Base-by-base conservation (phyloP, 2,797 vertebrate species). In the Ptychadena robeensis region DNA sequence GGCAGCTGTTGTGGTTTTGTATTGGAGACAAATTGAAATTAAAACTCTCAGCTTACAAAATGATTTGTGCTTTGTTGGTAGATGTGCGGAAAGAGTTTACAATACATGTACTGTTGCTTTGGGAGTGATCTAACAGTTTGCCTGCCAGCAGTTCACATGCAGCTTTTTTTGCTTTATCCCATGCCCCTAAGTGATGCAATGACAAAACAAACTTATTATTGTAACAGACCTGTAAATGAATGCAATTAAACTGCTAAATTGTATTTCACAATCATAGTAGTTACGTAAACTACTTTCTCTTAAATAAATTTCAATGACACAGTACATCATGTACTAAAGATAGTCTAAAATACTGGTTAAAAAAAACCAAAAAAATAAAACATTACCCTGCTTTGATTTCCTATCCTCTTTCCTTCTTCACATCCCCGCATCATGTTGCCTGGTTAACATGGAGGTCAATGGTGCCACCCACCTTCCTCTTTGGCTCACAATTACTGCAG, bases 1-100 rank as follows among this genome's bases (percentile, higher is more conserved):
- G 77, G 35, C 70, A 37, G 82, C 18, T 85, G 78, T 85, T 85
- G 83, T 80, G 83, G 83, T 85, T 85, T 80, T 80, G 71, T 80
- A 69, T 80, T 57, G 65, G 72, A 85, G 83, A 85, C 66, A 85
- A 85, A 85, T 85, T 85, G 78, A 85, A 85, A 85, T 85, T 85
- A 80, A 76, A 85, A 85, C 72, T 85, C 83, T 85, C 78, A 76
- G 37, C 27, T 85, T 85, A 85, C 83, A 85, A 75, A 64, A 85
- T 85, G 83, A 70, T 85, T 81, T 76, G 72, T 84, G 77, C 77
- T 80, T 73, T 80, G 63, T 80, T 84, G 82, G 71, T 80, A 76
- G 66, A 75, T 80, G 77, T 70, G 57, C 30, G 37, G 37, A 34
- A 59, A 76, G 59, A 38, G 82, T 64, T 80, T 74, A 84, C 64